Evolutionary conservation across 1,140 invertebrate genomes (phyloP).

Genomic region (Ips nitidus): DNA sequence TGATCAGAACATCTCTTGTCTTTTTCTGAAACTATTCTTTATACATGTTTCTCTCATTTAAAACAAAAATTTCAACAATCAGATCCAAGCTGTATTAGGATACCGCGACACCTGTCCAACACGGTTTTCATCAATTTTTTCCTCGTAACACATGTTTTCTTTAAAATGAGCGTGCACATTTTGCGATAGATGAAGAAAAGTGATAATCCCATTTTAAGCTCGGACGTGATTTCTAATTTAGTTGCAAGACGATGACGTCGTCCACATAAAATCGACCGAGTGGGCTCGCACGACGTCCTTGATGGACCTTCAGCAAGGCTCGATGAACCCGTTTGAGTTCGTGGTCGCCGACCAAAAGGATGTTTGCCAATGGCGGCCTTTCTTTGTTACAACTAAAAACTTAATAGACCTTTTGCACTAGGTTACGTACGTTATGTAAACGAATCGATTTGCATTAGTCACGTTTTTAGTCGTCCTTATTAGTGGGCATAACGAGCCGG

Average conservation of each 20-base stretch:
- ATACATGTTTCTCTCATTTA: no score
- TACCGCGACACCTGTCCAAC: no score
- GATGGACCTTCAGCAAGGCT: constrained; percentile 34
- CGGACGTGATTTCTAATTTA: constrained; percentile 10
- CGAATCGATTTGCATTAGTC: constrained; percentile 22
- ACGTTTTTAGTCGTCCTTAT: constrained; percentile 11
- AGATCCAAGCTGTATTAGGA: no score
- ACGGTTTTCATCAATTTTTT: no score
- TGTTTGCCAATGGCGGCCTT: constrained; percentile 25
- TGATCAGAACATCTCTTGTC: no score
- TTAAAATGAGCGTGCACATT: no score
- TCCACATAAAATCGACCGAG: constrained; percentile 10
- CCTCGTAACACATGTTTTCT: no score
- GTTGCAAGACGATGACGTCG: constrained; percentile 10
- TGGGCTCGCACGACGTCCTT: constrained; percentile 34
- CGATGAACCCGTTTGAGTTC: constrained; percentile 26
- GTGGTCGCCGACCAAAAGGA: constrained; percentile 31
- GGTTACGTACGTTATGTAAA: constrained; percentile 34
- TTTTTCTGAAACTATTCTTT: no score
- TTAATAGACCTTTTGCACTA: constrained; percentile 34
- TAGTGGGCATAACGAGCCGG: background rate
- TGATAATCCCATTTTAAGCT: background rate
- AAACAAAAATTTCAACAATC: no score
- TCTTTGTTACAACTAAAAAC: constrained; percentile 34
- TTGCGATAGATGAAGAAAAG: no score